Base-by-base conservation (phyloP, 92 coral and sea anemone species). In the Heliopora coerulea region DNA sequence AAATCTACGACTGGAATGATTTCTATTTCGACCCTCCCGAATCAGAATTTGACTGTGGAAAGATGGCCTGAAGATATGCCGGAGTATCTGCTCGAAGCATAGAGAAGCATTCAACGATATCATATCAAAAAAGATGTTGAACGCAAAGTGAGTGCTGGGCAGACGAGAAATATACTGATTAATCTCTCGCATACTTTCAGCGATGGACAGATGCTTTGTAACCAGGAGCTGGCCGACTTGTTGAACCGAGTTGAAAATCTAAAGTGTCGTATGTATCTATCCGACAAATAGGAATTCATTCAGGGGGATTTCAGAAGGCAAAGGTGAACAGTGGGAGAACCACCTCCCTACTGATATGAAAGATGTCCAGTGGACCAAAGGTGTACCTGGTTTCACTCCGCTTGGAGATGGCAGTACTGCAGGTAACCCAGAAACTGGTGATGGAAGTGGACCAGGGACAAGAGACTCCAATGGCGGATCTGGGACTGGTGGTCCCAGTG, bases 1-100 rank as follows among this genome's bases (percentile, higher is more conserved):
- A 10, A 25, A 31, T 40, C n/a, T n/a, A n/a, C n/a, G 42, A 62
- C 42, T 62, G 68, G 68, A n/a, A 62, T 27, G 68, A n/a, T n/a
- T n/a, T n/a, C n/a, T n/a, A n/a, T n/a, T n/a, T n/a, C n/a, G n/a
- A n/a, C n/a, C n/a, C n/a, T n/a, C n/a, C n/a, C n/a, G n/a, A n/a
- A n/a, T n/a, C 41, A 31, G n/a, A 26, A 26, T n/a, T n/a, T n/a
- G n/a, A n/a, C n/a, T n/a, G n/a, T n/a, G n/a, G n/a, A n/a, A n/a
- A n/a, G n/a, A n/a, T n/a, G n/a, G n/a, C n/a, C n/a, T n/a, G n/a
- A n/a, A n/a, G n/a, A n/a, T n/a, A n/a, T n/a, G n/a, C n/a, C n/a
- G n/a, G 25, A 62, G 49, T 25, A 62, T 40, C 18, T 62, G 17
- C 34, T 2, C 25, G 40, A 62, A 20, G 42, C n/a, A 7, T 62